Base-by-base conservation (phyloP, 1,140 invertebrate genomes). In the Scaptomyza montana region DNA sequence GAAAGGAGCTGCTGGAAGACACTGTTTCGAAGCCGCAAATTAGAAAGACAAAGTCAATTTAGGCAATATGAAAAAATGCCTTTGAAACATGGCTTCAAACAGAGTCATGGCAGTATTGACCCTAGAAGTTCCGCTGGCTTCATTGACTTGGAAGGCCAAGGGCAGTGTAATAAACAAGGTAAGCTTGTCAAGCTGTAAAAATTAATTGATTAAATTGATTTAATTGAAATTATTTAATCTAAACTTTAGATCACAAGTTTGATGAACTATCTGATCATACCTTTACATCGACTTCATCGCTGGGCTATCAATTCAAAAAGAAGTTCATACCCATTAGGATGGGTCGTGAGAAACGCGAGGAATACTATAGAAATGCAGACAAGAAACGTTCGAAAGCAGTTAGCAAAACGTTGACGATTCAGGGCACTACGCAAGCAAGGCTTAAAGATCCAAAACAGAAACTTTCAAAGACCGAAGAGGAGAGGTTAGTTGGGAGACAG, bases 221-320 rank as follows among this genome's bases (percentile, higher is more conserved):
- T 3, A 25, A n/a, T 43, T 43, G 39, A 41, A 7, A 6, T 6
- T 33, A 6, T 33, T 5, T n/a, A 41, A 43, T n/a, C 12, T n/a
- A n/a, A 43, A n/a, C 39, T 43, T 43, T 43, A 43, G 39, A n/a
- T 43, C 2, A n/a, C 39, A 43, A 43, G 16, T 66, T 28, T 56
- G 19, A 45, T 9, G 41, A 41, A 0, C 12, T 43, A 5, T n/a
- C 39, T 43, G 39, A 43, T 2, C 60, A 71, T 3, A 57, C 76
- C 0, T 12, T 57, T 10, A 74, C 72, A 9, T 82, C 82, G 5
- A 71, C 72, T 16, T 87, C 82, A 1, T 87, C 82, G 28, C 16
- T 87, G 6, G 68, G 51, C 33, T 87, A 63, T 12, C 78, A 89
- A n/a, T 65, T 87, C 2, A 57, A 51, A 0, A 63, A 65, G 5